A percentile compares a stretch with the other conserved stretches of the same genome.
Evolutionary conservation across 2,797 vertebrate species (phyloP).

Genomic region (Hozukius guyotensis): DNA sequence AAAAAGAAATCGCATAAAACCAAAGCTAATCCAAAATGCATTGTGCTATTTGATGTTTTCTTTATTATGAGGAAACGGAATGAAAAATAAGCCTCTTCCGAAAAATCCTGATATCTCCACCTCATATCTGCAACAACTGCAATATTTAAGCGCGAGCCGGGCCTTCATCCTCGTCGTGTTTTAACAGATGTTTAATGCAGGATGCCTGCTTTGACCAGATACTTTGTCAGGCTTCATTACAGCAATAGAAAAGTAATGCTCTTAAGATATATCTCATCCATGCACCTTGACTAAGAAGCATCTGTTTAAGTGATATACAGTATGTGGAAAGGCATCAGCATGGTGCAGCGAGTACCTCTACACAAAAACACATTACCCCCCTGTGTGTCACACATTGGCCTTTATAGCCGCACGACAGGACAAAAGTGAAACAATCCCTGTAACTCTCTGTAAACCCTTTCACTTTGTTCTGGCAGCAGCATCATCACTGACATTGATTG

Average conservation of each 20-base stretch:
- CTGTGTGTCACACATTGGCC: neutral
- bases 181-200: conserved; percentile 18
- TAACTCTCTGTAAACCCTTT: neutral
- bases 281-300: neutral
- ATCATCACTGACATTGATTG: conserved; percentile 5
- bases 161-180: neutral
- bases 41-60: neutral
- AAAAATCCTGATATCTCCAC: neutral
- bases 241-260: neutral
- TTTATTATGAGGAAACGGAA: neutral
- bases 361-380: neutral
- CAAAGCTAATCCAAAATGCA: neutral
- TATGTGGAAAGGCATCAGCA: neutral
- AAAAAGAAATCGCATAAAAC: neutral
- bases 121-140: conserved; percentile 3
- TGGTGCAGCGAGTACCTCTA: neutral
- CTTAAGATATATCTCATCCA: neutral
- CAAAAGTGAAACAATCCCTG: neutral
- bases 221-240: neutral
- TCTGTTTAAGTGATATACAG: neutral
- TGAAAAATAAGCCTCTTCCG: neutral
- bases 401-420: neutral
- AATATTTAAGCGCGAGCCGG: neutral
- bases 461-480: neutral
- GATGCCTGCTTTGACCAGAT: neutral